phyloP scores from a whole-genome alignment of 2,888 invertebrate species.

The Drosophila imparisetae region DNA sequence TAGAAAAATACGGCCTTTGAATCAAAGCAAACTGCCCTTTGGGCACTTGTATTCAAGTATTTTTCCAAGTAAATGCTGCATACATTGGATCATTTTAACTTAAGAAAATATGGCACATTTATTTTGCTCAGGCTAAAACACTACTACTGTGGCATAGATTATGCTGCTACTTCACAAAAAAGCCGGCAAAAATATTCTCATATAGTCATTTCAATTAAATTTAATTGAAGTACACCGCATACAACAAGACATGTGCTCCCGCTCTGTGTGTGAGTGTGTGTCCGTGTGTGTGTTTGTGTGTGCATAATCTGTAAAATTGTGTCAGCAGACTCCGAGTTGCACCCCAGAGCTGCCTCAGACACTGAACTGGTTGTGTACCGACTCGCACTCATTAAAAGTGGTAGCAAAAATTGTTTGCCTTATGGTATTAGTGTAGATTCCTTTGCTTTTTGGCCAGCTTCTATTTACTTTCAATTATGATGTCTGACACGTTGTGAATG shows the following conservation, averaged over 20 bases:
- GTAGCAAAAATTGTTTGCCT: slow-evolving; percentile 45
- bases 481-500: slow-evolving; percentile 17
- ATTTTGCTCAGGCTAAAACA: background rate
- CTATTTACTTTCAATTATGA: slow-evolving; percentile 51
- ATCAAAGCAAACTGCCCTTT: background rate
- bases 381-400: slow-evolving; percentile 65
- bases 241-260: slow-evolving; percentile 33
- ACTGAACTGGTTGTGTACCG: background rate
- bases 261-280: slow-evolving; percentile 1
- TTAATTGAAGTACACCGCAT: slow-evolving; percentile 73
- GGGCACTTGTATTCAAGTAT: background rate
- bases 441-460: slow-evolving; percentile 21
- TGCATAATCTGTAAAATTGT: slow-evolving; percentile 55
- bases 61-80: background rate
- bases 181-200: slow-evolving; percentile 35
- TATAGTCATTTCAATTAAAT: slow-evolving; percentile 77
- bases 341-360: slow-evolving; percentile 15
- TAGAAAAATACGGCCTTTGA: slow-evolving; percentile 13
- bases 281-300: background rate
- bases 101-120: background rate
- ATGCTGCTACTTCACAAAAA: slow-evolving; percentile 49
- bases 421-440: slow-evolving; percentile 33
- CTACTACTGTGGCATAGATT: slow-evolving; percentile 42
- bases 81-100: background rate
- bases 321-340: slow-evolving; percentile 70